Conservation (phyloP, 2,113 vertebrate genomes). For the Nycticorax nycticorax region DNA sequence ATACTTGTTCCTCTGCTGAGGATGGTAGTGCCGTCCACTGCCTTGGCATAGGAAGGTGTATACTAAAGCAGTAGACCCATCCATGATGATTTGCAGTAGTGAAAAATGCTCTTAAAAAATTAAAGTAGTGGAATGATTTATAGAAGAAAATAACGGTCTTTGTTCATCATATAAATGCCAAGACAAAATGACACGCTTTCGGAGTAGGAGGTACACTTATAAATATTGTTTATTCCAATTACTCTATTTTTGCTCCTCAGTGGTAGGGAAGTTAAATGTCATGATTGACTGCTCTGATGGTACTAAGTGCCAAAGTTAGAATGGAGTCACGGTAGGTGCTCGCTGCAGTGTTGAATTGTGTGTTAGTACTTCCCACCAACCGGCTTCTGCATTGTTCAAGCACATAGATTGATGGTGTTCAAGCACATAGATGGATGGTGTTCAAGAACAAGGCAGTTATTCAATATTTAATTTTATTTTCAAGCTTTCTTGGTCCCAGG, state of each 20-base stretch:
- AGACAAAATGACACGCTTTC: background rate
- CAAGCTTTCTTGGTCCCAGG: background rate
- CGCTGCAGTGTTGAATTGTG: background rate
- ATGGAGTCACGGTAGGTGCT: background rate
- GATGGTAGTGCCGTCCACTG: background rate
- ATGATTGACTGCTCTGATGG: background rate
- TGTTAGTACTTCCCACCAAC: background rate
- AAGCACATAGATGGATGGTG: background rate
- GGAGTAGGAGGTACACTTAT: background rate
- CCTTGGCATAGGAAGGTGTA: background rate
- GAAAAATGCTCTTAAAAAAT: background rate
- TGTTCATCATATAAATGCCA: background rate
- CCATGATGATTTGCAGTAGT: background rate
- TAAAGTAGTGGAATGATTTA: background rate
- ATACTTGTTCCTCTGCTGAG: background rate
- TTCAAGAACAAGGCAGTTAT: background rate
- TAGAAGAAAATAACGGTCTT: background rate
- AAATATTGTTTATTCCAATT: background rate
- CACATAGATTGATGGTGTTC: rapidly evolving
- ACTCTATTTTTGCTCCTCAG: background rate
- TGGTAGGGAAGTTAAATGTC: background rate
- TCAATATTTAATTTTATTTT: background rate
- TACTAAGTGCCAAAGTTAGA: background rate
- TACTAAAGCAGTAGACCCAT: background rate
- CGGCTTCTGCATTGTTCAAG: background rate